Evolutionary conservation across 2,888 invertebrate species (phyloP).

Genomic region (Itoplectis maculator): DNA sequence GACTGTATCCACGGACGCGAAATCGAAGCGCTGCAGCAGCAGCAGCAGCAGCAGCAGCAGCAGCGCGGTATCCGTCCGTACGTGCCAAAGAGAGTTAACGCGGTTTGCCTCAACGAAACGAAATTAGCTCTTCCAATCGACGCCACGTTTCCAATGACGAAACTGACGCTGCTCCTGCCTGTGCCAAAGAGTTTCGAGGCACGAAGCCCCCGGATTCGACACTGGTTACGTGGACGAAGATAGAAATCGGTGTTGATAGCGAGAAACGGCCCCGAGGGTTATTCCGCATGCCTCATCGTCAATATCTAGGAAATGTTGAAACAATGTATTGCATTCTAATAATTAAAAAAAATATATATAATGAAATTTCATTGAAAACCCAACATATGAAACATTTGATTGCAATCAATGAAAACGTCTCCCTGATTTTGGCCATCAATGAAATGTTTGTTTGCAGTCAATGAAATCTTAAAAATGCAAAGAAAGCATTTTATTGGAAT

Average conservation of each 20-base stretch:
- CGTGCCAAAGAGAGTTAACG: slow-evolving; percentile 69
- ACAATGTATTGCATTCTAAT: no score
- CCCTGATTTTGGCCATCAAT: no score
- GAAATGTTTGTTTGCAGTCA: no score
- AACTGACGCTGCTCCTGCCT: slow-evolving; percentile 2
- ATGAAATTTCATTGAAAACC: no score
- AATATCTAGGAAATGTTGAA: no score
- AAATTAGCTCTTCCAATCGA: slow-evolving; percentile 70
- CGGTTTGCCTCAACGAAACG: slow-evolving; percentile 68
- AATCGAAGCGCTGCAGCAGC: slow-evolving; percentile 26
- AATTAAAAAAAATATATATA: no score
- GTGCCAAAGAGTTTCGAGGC: not conserved
- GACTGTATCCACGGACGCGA: slow-evolving; percentile 53
- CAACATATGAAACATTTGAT: no score
- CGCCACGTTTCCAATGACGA: slow-evolving; percentile 52
- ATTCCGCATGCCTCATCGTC: not conserved
- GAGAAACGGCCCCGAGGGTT: not conserved
- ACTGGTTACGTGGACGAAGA: no score
- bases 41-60: slow-evolving; percentile 16
- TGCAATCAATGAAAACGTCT: no score
- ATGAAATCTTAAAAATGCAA: no score
- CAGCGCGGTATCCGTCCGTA: slow-evolving; percentile 27
- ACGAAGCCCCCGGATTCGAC: not conserved
- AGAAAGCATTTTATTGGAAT: no score
- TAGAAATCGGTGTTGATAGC: no score